Evolutionary conservation across 2,797 vertebrate species (phyloP).

Genomic region (Lycodopsis pacificus): DNA sequence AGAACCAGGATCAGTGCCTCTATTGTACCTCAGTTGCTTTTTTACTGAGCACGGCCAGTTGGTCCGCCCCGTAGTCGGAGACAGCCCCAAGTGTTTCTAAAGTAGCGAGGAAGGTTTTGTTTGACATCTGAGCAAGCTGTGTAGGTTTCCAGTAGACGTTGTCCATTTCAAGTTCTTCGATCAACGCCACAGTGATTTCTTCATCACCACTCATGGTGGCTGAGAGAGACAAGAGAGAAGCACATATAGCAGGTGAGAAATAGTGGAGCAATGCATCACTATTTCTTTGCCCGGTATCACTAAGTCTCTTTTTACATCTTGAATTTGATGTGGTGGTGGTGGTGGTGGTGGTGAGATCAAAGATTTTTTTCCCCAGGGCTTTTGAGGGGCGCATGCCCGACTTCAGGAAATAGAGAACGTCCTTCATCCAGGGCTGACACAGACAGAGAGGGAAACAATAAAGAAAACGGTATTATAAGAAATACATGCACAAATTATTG

Average conservation of each 20-base stretch:
- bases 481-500: not conserved
- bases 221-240: constrained; percentile 17
- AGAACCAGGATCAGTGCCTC: constrained; percentile 1
- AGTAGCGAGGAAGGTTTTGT: constrained; percentile 53
- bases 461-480: not conserved
- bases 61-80: constrained; percentile 57
- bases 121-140: constrained; percentile 65
- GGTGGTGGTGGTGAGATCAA: constrained; percentile 43
- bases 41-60: constrained; percentile 64
- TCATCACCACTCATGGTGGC: not conserved
- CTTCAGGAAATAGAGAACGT: constrained; percentile 65
- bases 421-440: constrained; percentile 76
- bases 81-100: constrained; percentile 69
- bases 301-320: constrained; percentile 40
- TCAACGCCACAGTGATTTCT: constrained; percentile 47
- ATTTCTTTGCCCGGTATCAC: not conserved
- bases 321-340: not conserved
- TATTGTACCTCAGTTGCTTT: constrained; percentile 74
- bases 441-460: constrained; percentile 6
- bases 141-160: constrained; percentile 71
- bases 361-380: constrained; percentile 69
- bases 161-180: constrained; percentile 58
- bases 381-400: not conserved
- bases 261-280: not conserved
- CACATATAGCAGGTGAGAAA: not conserved